phyloP scores from a whole-genome alignment of 1,140 invertebrate genomes.

The Stegodyphus mimosarum region DNA sequence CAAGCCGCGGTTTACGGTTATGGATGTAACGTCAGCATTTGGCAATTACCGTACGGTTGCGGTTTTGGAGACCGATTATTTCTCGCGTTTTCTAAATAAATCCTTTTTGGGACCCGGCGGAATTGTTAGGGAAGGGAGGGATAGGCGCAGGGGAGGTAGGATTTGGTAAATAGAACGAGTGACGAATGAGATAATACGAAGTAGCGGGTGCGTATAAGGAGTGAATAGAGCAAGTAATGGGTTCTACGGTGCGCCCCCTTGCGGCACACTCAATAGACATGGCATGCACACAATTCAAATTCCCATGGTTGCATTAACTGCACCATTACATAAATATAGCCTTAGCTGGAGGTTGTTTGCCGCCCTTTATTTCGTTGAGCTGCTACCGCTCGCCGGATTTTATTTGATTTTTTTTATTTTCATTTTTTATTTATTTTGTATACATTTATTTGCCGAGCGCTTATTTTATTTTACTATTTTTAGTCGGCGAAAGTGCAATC shows the following conservation, averaged over 20 bases:
- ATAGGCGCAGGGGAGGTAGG: not conserved
- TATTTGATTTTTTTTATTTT: constrained; percentile 56
- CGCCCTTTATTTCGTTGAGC: constrained; percentile 16
- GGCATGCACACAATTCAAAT: constrained; percentile 61
- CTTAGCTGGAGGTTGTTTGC: constrained; percentile 32
- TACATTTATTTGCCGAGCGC: constrained; percentile 39
- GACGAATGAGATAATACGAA: constrained; percentile 60
- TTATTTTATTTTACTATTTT: constrained; percentile 33
- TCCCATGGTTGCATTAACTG: constrained; percentile 60
- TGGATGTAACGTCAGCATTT: constrained; percentile 61
- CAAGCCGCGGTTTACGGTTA: constrained; percentile 58
- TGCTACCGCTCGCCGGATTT: constrained; percentile 9
- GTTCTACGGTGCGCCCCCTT: constrained; percentile 45
- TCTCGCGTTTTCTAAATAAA: constrained; percentile 61
- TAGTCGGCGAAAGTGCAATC: constrained; percentile 38
- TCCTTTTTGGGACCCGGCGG: constrained; percentile 53
- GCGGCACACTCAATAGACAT: constrained; percentile 56
- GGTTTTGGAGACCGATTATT: constrained; percentile 61
- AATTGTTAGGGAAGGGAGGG: constrained; percentile 39
- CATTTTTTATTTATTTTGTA: constrained; percentile 20
- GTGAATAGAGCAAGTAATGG: constrained; percentile 60
- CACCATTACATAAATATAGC: constrained; percentile 61
- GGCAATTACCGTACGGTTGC: constrained; percentile 59
- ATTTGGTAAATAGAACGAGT: constrained; percentile 59
- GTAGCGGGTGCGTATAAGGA: constrained; percentile 38